Base-by-base conservation (phyloP, 2,888 invertebrate species). In the Thelaira solivaga region DNA sequence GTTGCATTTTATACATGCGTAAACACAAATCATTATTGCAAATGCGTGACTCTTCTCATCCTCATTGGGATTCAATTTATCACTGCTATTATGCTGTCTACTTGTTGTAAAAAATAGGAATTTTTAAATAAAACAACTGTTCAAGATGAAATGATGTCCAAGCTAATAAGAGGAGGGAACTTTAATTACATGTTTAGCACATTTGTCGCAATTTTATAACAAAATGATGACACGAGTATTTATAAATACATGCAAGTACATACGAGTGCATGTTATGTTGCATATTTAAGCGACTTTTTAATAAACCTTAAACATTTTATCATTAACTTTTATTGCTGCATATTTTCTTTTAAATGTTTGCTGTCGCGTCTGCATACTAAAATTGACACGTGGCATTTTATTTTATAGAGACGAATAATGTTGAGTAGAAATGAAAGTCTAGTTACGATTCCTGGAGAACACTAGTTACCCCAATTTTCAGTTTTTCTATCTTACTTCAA, bases 171-270 rank as follows among this genome's bases (percentile, higher is more conserved):
- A 47, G 10, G 31, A 31, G n/a, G 43, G 22, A 57, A 41, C 51
- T 69, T 53, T 78, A 74, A 78, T 74, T 69, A 43, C 64, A 69
- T 39, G 68, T 78, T 72, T 68, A 73, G 49, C 77, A 73, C 77
- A 73, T 69, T 78, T 69, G 62, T 73, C 57, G 57, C 62, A 68
- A 77, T 49, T 43, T 29, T 20, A 18, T 26, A 71, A 39, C 5
- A 10, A 61, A 57, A 69, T 62, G 45, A 8, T 67, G 11, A 53
- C 22, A 29, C 16, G 31, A 22, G 45, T 18, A 55, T 11, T 34
- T 55, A 26, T 18, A 51, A 16, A 20, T n/a, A n/a, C n/a, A n/a
- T n/a, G n/a, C n/a, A n/a, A n/a, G n/a, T n/a, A n/a, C n/a, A n/a
- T 22, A 13, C 7, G 11, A 45, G 18, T 45, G 11, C 1, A n/a